Base-by-base conservation (phyloP, 2,797 vertebrate species). In the Tenualosa thibaudeaui region DNA sequence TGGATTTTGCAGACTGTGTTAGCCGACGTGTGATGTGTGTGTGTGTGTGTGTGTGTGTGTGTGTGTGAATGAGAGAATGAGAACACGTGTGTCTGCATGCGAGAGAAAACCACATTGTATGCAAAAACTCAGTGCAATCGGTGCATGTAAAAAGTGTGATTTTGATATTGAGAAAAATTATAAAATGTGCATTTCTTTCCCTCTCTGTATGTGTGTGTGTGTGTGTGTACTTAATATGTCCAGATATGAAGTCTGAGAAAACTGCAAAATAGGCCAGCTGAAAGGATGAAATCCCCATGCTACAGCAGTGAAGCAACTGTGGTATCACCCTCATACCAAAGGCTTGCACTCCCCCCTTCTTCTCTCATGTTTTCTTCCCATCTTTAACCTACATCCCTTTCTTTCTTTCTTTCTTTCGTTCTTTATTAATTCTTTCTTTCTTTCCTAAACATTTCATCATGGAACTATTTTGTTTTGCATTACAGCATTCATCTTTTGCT, bases 301-400 rank as follows among this genome's bases (percentile, higher is more conserved):
- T 17, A 75, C 37, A 75, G 68, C 40, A 17, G 37, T 75, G 31
- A 75, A 17, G 56, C 5, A 58, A n/a, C 17, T 75, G 31, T 75
- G 68, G 31, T 75, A 26, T 75, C 37, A 75, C 31, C 40, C 68
- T 75, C 68, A 75, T 15, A 75, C 68, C 68, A 19, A 75, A 43
- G 31, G 4, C 68, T 75, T 19, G 31, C 31, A 40, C 31, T 75
- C 68, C 13, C 3, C 19, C 5, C 37, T 15, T 31, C 24, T 40
- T 75, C 51, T 40, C 68, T 75, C 15, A 1, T 3, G 6, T 75
- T 75, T 40, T 75, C 31, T 31, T 68, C 26, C 22, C 10, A n/a
- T 5, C 43, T 54, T 54, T 54, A 4, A 46, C 46, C 12, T 62
- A 8, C 19, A 24, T 22, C 9, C 58, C 9, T 19, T 75, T 40